Conservation (phyloP, 2,888 invertebrate genomes). For the Taphrorychus bicolor region DNA sequence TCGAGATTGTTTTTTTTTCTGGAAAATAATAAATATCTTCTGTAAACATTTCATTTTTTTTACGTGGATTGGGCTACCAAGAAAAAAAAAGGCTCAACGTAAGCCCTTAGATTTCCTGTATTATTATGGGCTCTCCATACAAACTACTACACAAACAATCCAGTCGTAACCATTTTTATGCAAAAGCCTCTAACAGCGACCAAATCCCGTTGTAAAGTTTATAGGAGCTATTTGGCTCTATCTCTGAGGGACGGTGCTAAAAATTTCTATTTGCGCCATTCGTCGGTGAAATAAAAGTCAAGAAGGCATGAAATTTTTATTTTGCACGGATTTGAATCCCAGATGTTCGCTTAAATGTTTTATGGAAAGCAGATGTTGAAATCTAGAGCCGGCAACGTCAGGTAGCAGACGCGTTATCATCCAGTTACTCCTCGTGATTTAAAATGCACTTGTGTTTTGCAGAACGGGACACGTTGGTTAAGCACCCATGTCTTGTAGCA, state of each 20-base stretch:
- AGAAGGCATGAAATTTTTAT: constrained; percentile 17
- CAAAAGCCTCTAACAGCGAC: too few species aligned
- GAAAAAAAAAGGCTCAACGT: too few species aligned
- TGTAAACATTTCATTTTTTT: too few species aligned
- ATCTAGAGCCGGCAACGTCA: neutral
- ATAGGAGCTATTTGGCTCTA: neutral
- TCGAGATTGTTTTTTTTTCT: too few species aligned
- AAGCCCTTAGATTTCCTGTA: too few species aligned
- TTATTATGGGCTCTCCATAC: too few species aligned
- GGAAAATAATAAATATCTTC: too few species aligned
- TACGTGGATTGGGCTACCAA: too few species aligned
- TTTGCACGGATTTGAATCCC: constrained; percentile 3
- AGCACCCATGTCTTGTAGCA: too few species aligned
- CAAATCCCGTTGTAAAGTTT: neutral
- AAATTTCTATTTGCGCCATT: constrained; percentile 4
- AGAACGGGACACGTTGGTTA: neutral
- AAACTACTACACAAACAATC: too few species aligned
- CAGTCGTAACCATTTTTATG: too few species aligned
- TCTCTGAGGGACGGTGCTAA: neutral
- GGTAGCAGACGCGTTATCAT: neutral
- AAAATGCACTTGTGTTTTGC: neutral
- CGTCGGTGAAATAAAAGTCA: constrained; percentile 6
- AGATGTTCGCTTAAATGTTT: constrained; percentile 10
- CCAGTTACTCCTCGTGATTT: neutral
- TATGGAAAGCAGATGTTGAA: neutral